phyloP scores from a whole-genome alignment of 2,888 invertebrate species.

The Phytoseiulus persimilis region DNA sequence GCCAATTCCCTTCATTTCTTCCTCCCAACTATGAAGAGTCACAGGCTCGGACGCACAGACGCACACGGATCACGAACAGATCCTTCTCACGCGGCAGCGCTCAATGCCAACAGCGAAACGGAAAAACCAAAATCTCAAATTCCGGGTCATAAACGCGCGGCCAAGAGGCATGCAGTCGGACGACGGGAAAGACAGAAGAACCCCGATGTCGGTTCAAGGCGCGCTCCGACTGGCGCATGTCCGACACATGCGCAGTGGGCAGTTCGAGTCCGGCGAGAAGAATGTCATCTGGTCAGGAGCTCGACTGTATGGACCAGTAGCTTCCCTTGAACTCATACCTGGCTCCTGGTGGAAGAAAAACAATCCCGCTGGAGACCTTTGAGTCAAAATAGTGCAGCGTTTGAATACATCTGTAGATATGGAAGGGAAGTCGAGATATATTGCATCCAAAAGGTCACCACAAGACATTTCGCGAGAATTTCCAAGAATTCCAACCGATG shows the following conservation, averaged over 20 bases:
- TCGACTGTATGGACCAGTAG: too few relatives aligned
- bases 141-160: not conserved
- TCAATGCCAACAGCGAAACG: not conserved
- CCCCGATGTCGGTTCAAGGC: not conserved
- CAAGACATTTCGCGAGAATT: too few relatives aligned
- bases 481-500: too few relatives aligned
- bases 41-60: not conserved
- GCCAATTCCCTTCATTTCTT: not conserved
- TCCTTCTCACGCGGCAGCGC: not conserved
- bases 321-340: too few relatives aligned
- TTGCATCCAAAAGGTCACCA: too few relatives aligned
- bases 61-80: not conserved
- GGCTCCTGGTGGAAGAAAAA: too few relatives aligned
- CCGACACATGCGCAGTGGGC: not conserved
- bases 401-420: too few relatives aligned
- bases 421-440: too few relatives aligned
- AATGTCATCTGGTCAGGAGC: too few relatives aligned
- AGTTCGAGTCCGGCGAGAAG: too few relatives aligned
- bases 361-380: too few relatives aligned
- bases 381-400: too few relatives aligned
- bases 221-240: not conserved
- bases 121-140: not conserved
- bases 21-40: not conserved
- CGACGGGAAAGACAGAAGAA: not conserved
- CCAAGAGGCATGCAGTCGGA: not conserved